These are phyloP conservation scores for Avahi laniger DNA, from an alignment of 2,797 vertebrate genomes.

Conservation along the genomic window DNA sequence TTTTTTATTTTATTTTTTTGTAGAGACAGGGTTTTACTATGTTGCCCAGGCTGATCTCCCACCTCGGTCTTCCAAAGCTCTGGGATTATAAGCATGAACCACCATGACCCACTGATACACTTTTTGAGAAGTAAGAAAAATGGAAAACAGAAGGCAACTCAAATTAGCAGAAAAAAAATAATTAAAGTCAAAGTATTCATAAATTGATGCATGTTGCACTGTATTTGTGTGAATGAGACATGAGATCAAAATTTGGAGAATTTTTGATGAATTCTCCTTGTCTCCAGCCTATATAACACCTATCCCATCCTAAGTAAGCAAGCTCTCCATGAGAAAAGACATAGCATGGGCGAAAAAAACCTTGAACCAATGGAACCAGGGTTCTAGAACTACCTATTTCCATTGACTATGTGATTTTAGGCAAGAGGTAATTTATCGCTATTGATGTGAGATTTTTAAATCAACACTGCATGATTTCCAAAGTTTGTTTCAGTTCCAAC, in stretches of 20 bases:
- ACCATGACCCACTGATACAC: accelerated
- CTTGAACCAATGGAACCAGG: neutral
- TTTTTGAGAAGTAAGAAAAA: conserved; percentile 25
- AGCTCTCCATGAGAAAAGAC: neutral
- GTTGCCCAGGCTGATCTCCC: neutral
- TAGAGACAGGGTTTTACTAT: neutral
- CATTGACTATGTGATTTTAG: neutral
- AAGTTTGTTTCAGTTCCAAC: neutral
- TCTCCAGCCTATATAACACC: neutral
- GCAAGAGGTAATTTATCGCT: neutral
- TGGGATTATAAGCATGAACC: neutral
- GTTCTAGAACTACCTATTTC: neutral
- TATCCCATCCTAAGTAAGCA: neutral
- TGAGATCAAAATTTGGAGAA: neutral
- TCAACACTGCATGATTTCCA: neutral
- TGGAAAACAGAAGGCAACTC: neutral
- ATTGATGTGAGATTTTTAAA: neutral
- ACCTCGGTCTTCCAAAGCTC: neutral
- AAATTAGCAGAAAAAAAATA: neutral
- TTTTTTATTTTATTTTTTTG: neutral
- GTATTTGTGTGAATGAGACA: neutral
- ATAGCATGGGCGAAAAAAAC: neutral
- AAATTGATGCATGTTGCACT: neutral
- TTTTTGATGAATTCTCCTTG: neutral
- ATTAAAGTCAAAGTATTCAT: neutral